Percentiles rank a stretch among this genome's conserved stretches.
Conservation (phyloP, 2,888 invertebrate species). For the Conomelus anceps region DNA sequence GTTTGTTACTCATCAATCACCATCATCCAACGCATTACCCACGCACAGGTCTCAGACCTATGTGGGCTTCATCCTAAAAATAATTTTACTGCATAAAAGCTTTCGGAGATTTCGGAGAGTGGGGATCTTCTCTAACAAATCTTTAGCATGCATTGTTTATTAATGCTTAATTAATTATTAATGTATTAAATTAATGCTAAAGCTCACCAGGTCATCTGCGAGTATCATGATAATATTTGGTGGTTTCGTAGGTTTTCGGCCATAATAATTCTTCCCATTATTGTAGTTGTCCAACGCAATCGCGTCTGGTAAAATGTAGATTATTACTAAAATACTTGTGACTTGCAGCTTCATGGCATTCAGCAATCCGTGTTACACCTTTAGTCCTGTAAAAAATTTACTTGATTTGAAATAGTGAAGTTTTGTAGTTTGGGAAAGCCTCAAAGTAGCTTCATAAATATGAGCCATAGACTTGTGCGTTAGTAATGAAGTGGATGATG, state of each 20-base stretch:
- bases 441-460: too few species aligned
- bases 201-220: slow-evolving; percentile 52
- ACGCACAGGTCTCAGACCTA: too few species aligned
- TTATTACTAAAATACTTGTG: not conserved
- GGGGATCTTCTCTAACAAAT: too few species aligned
- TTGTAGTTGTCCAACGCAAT: not conserved
- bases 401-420: too few species aligned
- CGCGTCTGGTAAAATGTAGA: not conserved
- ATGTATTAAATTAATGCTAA: not conserved
- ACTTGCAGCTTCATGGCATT: not conserved
- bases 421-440: too few species aligned
- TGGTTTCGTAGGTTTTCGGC: not conserved
- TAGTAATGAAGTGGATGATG: too few species aligned
- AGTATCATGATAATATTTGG: slow-evolving; percentile 50
- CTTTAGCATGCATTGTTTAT: not conserved
- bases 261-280: not conserved
- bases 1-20: too few species aligned
- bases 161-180: not conserved
- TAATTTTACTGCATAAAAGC: too few species aligned
- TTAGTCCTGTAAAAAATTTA: not conserved
- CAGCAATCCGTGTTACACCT: not conserved
- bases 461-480: too few species aligned
- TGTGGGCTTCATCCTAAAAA: too few species aligned
- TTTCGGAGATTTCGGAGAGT: too few species aligned
- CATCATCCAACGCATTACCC: too few species aligned